Evolutionary conservation across 2,113 vertebrate genomes (phyloP).

Genomic region (Toxotes chatareus): DNA sequence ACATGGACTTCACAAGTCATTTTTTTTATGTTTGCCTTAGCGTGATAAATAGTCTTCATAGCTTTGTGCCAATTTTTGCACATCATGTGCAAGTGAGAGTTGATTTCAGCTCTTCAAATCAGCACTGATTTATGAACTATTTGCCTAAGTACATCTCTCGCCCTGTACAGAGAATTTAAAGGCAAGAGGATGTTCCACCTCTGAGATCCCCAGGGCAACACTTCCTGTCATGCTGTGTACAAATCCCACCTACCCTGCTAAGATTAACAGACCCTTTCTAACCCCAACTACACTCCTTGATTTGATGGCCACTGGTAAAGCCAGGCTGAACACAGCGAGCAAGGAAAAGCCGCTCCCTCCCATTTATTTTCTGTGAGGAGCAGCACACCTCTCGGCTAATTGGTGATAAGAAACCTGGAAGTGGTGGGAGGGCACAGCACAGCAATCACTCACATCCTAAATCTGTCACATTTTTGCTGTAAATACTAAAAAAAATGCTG

Average conservation of each 20-base stretch:
- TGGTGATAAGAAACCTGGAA: background rate
- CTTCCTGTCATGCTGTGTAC: constrained; percentile 1
- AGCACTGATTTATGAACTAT: constrained; percentile 27
- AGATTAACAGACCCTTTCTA: background rate
- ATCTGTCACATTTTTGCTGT: background rate
- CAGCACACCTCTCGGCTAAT: background rate
- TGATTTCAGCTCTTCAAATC: constrained; percentile 30
- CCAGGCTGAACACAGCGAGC: background rate
- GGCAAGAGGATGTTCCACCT: background rate
- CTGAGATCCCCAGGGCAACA: constrained; percentile 6
- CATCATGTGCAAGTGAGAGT: constrained; percentile 30
- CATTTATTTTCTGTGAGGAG: background rate
- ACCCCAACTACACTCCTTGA: background rate
- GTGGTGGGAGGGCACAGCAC: background rate
- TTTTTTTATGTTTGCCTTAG: constrained; percentile 20
- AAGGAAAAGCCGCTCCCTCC: background rate
- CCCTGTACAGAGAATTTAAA: constrained; percentile 3
- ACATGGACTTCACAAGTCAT: constrained; percentile 3
- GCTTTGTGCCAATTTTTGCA: constrained; percentile 60
- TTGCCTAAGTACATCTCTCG: background rate
- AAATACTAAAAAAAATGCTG: background rate
- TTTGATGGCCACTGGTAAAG: background rate
- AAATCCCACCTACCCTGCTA: background rate
- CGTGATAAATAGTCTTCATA: constrained; percentile 64
- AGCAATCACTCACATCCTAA: background rate